Base-by-base conservation (phyloP, 2,888 invertebrate genomes). In the Lomographa bimaculata region DNA sequence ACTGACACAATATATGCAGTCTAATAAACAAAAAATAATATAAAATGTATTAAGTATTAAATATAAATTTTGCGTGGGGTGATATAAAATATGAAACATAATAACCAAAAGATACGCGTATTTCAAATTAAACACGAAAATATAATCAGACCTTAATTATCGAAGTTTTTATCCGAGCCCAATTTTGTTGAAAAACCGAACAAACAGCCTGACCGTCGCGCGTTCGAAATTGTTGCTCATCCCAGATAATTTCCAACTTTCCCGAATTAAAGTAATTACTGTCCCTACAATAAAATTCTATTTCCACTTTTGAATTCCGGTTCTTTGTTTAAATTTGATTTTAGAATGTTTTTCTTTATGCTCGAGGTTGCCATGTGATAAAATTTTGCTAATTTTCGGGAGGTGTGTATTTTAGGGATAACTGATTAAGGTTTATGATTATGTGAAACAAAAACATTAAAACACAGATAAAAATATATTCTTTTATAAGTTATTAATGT, bases 91-190 rank as follows among this genome's bases (percentile, higher is more conserved):
- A n/a, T n/a, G n/a, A n/a, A n/a, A n/a, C n/a, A n/a, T n/a, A n/a
- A n/a, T n/a, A n/a, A n/a, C n/a, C n/a, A n/a, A n/a, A n/a, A n/a
- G n/a, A n/a, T n/a, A 42, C 40, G 37, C 47, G 35, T 30, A 36
- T 27, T 30, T 23, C 38, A 40, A 47, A 47, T 38, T 50, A 41
- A 10, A 28, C 40, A 34, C 21, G 41, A 40, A 42, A 46, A 48
- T 50, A 46, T 46, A 50, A 54, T 50, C 46, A 44, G 41, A 44
- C 44, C 38, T 46, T 48, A 50, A 50, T 54, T 46, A 54, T 48
- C 35, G 30, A 50, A 54, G 40, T 50, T 50, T 54, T 54, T 54
- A 54, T 54, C 54, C 14, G 35, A 37, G 28, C 50, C 48, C 42
- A 40, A 46, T 46, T 50, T 43, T 26, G 43, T 27, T 34, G 37